Conservation (phyloP, 2,888 invertebrate species). For the Cephus rjabovi region DNA sequence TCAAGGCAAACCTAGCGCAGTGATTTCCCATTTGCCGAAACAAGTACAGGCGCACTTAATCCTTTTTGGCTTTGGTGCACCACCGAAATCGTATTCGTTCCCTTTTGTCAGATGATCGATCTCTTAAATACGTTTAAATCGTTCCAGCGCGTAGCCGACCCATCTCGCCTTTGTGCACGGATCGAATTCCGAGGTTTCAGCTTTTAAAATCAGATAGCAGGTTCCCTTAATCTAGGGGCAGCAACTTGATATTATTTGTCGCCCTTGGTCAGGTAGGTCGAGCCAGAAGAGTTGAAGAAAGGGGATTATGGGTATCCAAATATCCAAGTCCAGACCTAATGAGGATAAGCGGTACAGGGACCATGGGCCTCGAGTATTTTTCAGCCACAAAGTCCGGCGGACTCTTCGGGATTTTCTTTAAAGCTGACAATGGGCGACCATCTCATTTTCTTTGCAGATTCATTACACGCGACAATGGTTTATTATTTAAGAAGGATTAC, state of each 20-base stretch:
- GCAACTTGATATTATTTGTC: conserved; percentile 59
- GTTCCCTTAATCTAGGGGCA: conserved; percentile 16
- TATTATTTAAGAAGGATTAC: conserved; percentile 61
- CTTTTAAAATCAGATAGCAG: conserved; percentile 24
- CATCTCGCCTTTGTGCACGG: not conserved
- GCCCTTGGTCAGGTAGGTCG: conserved; percentile 49
- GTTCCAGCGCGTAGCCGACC: not conserved
- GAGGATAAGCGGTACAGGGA: conserved; percentile 42
- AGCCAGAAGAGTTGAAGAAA: conserved; percentile 51
- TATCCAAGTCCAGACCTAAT: conserved; percentile 57
- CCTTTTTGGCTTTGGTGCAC: not conserved
- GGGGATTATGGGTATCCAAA: conserved; percentile 62
- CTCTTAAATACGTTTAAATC: not conserved
- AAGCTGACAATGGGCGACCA: conserved; percentile 29
- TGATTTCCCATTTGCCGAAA: not conserved
- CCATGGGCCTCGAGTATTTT: conserved; percentile 9
- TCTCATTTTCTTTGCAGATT: conserved; percentile 41
- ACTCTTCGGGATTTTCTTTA: conserved; percentile 9
- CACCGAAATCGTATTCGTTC: not conserved
- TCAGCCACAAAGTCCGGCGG: conserved; percentile 9
- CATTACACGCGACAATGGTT: conserved; percentile 58
- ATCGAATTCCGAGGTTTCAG: not conserved
- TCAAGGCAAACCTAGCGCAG: not conserved
- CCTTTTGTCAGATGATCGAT: not conserved
- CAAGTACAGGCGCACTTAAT: not conserved